Evolutionary conservation across 2,113 vertebrate genomes (phyloP).

Genomic region (Ceuthmochares aereus): DNA sequence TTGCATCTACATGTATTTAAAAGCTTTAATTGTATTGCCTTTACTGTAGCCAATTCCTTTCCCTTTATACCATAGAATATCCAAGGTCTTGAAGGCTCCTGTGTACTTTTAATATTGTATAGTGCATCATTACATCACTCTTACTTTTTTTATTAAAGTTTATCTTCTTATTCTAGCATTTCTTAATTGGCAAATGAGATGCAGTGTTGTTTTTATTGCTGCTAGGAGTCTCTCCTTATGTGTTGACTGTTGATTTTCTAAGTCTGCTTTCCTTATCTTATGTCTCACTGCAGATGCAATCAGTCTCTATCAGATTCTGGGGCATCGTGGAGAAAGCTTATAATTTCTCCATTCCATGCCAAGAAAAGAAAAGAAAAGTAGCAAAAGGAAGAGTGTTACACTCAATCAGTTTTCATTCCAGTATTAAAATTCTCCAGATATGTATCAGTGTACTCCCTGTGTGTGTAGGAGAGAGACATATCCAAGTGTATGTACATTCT

Average conservation of each 20-base stretch:
- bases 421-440: not conserved
- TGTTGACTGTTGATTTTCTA: not conserved
- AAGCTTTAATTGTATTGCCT: not conserved
- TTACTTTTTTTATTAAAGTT: not conserved
- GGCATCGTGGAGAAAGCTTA: not conserved
- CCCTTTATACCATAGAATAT: not conserved
- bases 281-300: not conserved
- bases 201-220: not conserved
- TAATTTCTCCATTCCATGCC: not conserved
- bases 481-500: not conserved
- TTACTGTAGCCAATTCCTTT: not conserved
- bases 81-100: not conserved
- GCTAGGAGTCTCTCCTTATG: not conserved
- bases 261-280: not conserved
- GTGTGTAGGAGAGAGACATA: not conserved
- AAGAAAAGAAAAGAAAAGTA: not conserved
- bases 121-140: not conserved
- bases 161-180: not conserved
- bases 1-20: not conserved
- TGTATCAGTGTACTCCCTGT: not conserved
- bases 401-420: constrained; percentile 5
- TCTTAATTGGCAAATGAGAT: not conserved
- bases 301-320: not conserved
- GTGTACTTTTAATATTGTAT: not conserved
- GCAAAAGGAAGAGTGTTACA: not conserved